Evolutionary conservation across 2,888 invertebrate genomes (phyloP), one percentile per base, ranked within the genome.

Genomic region (Pseudanteris insignis): DNA sequence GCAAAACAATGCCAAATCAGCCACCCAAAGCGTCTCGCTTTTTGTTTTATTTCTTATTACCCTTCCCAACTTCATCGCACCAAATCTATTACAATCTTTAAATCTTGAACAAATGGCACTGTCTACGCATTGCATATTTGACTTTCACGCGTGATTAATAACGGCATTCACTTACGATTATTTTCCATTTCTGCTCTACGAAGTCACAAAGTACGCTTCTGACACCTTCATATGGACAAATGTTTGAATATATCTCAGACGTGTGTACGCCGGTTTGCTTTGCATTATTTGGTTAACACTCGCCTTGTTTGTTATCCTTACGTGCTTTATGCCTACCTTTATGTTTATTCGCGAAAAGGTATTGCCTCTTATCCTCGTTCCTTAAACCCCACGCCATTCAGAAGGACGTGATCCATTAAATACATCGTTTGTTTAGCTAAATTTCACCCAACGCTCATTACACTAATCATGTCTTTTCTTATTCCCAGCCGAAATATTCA

Each of bases 251-350:
- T 77, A 76, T 76, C 71, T 76, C 75, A 71, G 68, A 62, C 54
- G 57, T 43, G 50, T 67, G 43, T 59, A 64, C 65, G 60, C 63
- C 70, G 68, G 73, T 77, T 77, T 77, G 72, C 75, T 73, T 75
- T 77, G 72, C 76, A 76, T 77, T 78, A 77, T 77, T 77, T 73
- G 73, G 69, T 69, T 71, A 74, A 75, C 71, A 67, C 71, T 66
- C 54, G 62, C 44, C 70, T 72, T 71, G 71, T 73, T 73, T 74
- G 69, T 73, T 67, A 69, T 68, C 65, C 71, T 71, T 70, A 67
- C 68, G 64, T 64, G 65, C 66, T 67, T 68, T 70, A 67, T 62
- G 64, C 59, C 67, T 62, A 57, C 47, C 58, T 47, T 54, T 47
- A 47, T 41, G 55, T 43, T 63, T 62, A 55, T 55, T 29, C 38